These are phyloP conservation scores for Acestrorhynchus altus DNA, from an alignment of 2,797 vertebrate species.

Conservation along the genomic window DNA sequence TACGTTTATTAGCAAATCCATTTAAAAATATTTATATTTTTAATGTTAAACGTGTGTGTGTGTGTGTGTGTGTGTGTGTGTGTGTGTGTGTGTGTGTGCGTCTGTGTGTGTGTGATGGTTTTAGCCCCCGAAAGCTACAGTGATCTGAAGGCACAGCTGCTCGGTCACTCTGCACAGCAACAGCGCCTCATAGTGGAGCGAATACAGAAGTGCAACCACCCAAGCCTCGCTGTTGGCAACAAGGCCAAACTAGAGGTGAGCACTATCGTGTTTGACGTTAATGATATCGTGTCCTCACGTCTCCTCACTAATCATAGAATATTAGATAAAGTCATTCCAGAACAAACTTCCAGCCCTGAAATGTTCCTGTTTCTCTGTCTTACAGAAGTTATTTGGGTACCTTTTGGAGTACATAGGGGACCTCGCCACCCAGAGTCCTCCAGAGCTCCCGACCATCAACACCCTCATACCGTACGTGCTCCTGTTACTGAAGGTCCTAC, in stretches of 20 bases:
- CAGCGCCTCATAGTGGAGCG: slow-evolving; percentile 88
- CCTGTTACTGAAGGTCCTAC: too few species aligned
- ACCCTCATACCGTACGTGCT: slow-evolving; percentile 85
- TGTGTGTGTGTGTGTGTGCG: background rate
- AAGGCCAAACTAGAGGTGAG: slow-evolving; percentile 90
- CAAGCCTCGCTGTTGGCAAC: slow-evolving; percentile 89
- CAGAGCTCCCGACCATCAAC: slow-evolving; percentile 83
- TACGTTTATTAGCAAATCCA: too few species aligned
- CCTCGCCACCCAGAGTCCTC: slow-evolving; percentile 77
- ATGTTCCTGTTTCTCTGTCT: slow-evolving; percentile 26
- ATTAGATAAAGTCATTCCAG: too few species aligned
- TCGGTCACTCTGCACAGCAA: slow-evolving; percentile 80
- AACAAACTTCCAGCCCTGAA: background rate
- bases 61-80: background rate
- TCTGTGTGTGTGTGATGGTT: background rate
- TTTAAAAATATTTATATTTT: too few species aligned
- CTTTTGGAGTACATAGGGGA: slow-evolving; percentile 91
- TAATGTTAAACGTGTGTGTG: too few species aligned
- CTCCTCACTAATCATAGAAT: too few species aligned
- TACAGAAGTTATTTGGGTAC: slow-evolving; percentile 91
- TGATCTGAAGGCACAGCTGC: slow-evolving; percentile 81
- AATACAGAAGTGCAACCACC: slow-evolving; percentile 91
- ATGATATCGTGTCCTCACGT: too few species aligned
- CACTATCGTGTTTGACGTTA: background rate
- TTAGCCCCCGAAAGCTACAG: slow-evolving; percentile 84